Evolutionary conservation across 2,888 invertebrate genomes (phyloP).

Genomic region (Steinernema carpocapsae): DNA sequence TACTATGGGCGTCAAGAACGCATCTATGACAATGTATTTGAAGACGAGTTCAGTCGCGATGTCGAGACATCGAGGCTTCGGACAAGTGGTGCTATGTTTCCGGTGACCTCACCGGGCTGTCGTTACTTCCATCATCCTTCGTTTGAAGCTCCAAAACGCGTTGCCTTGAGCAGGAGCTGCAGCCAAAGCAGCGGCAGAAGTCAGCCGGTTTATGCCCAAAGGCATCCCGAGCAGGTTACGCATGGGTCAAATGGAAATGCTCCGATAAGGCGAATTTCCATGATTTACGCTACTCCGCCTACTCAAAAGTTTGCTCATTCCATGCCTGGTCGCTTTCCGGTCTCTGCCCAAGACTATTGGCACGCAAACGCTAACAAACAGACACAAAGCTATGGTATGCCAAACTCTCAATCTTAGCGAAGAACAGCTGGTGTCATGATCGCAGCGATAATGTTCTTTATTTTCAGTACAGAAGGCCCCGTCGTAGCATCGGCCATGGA

Average conservation of each 20-base stretch:
- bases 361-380: no score
- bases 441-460: not conserved
- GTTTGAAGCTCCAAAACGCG: not conserved
- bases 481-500: not conserved
- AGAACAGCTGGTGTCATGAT: not conserved
- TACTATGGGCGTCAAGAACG: not conserved
- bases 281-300: constrained; percentile 2
- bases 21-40: not conserved
- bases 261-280: not conserved
- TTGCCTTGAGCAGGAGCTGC: not conserved
- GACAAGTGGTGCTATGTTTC: not conserved
- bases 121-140: constrained; percentile 9
- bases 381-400: no score
- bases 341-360: not conserved
- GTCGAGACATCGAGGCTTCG: not conserved
- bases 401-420: no score
- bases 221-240: not conserved
- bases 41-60: not conserved
- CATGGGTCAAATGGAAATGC: not conserved
- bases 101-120: not conserved
- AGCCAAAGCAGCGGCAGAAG: not conserved
- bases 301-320: not conserved
- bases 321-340: not conserved
- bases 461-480: not conserved
- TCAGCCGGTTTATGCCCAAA: not conserved